These are phyloP conservation scores for Phlogophora meticulosa DNA, from an alignment of 2,888 invertebrate species.

Conservation along the genomic window DNA sequence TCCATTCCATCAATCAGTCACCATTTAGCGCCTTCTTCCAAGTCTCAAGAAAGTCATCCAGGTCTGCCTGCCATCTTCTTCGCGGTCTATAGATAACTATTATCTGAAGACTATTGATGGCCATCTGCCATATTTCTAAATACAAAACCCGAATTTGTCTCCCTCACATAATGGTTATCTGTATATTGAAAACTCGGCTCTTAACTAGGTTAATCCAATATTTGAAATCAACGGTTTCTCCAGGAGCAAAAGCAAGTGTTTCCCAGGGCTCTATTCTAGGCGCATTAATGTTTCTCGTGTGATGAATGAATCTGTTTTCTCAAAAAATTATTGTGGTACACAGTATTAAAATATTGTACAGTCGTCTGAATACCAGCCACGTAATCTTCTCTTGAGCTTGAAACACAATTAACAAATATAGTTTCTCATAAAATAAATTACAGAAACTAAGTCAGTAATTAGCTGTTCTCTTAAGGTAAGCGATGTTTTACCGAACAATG, in stretches of 20 bases:
- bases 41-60: too few species aligned
- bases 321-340: too few species aligned
- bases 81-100: too few species aligned
- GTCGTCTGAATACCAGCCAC: neutral
- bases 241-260: neutral
- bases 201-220: neutral
- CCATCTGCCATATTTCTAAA: too few species aligned
- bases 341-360: neutral
- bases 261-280: conserved; percentile 11
- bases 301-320: conserved; percentile 8
- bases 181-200: neutral
- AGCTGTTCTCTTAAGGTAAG: conserved; percentile 21
- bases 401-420: conserved; percentile 27
- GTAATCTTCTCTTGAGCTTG: conserved; percentile 8
- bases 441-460: conserved; percentile 28
- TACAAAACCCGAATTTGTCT: too few species aligned
- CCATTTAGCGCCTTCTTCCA: too few species aligned
- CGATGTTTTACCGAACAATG: conserved; percentile 44
- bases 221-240: neutral
- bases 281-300: neutral
- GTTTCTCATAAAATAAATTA: conserved; percentile 32
- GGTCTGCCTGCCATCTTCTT: too few species aligned
- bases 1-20: too few species aligned
- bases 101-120: too few species aligned
- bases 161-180: too few species aligned